Percentiles rank a stretch among this genome's conserved stretches.
phyloP scores from a whole-genome alignment of 2,113 vertebrate genomes.

The Eurypyga helias region DNA sequence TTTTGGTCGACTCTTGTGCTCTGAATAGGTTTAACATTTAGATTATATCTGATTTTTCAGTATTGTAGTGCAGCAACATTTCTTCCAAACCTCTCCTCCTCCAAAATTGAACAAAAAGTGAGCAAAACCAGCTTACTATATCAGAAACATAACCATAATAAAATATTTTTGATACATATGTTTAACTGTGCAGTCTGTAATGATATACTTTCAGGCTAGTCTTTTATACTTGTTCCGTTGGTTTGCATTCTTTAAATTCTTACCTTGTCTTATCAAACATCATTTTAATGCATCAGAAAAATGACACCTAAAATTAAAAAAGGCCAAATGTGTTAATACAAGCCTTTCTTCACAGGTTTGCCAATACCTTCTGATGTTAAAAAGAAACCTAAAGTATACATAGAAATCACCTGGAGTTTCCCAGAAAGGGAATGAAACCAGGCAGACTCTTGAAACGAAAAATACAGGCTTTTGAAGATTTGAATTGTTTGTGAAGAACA shows the following conservation, averaged over 20 bases:
- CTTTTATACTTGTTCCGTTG: not conserved
- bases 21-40: not conserved
- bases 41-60: too few relatives aligned
- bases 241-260: not conserved
- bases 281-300: not conserved
- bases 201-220: not conserved
- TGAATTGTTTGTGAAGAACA: not conserved
- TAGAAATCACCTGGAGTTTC: not conserved
- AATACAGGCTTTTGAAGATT: not conserved
- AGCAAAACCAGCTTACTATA: not conserved
- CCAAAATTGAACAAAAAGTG: not conserved
- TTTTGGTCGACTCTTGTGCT: not conserved
- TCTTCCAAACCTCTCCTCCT: not conserved
- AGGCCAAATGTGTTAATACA: not conserved
- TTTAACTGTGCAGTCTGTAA: not conserved
- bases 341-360: not conserved
- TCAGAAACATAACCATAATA: not conserved
- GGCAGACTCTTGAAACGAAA: not conserved
- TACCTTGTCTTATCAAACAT: not conserved
- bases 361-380: not conserved
- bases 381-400: not conserved
- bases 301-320: not conserved
- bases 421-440: not conserved
- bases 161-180: not conserved
- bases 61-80: not conserved